phyloP scores from a whole-genome alignment of 2,113 vertebrate species.

The Mastomys coucha region DNA sequence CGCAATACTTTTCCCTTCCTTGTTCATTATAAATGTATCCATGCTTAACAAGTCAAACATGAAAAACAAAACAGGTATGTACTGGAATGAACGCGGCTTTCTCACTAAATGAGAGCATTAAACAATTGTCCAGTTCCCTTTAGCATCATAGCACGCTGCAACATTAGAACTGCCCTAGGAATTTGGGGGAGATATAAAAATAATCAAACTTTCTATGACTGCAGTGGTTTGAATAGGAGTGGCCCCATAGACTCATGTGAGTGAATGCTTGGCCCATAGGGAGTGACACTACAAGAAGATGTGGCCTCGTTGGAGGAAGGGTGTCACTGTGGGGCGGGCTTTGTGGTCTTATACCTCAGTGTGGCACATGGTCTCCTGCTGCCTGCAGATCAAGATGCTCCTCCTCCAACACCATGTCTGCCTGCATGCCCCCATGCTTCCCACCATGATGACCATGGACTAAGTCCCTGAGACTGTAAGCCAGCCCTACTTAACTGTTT shows the following conservation, averaged over 20 bases:
- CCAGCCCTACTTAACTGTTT: neutral
- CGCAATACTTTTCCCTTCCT: neutral
- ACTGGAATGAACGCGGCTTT: neutral
- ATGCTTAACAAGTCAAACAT: neutral
- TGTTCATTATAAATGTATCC: neutral
- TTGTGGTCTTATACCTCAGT: neutral
- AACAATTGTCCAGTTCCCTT: neutral
- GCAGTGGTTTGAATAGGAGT: neutral
- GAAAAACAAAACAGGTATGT: neutral
- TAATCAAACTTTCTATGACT: neutral
- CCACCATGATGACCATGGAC: neutral
- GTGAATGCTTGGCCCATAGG: neutral
- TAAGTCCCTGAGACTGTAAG: neutral
- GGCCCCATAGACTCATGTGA: neutral
- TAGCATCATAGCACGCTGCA: neutral
- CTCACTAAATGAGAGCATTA: neutral
- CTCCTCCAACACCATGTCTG: neutral
- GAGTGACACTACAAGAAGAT: neutral
- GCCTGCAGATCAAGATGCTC: neutral
- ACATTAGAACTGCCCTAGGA: neutral
- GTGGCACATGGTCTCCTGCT: neutral
- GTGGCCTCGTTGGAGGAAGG: neutral
- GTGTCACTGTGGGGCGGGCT: neutral
- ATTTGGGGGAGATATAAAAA: constrained; percentile 25
- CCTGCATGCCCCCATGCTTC: neutral